Percentiles rank a stretch among this genome's conserved stretches.
Conservation (phyloP, 2,113 vertebrate genomes). For the Sturnus vulgaris region DNA sequence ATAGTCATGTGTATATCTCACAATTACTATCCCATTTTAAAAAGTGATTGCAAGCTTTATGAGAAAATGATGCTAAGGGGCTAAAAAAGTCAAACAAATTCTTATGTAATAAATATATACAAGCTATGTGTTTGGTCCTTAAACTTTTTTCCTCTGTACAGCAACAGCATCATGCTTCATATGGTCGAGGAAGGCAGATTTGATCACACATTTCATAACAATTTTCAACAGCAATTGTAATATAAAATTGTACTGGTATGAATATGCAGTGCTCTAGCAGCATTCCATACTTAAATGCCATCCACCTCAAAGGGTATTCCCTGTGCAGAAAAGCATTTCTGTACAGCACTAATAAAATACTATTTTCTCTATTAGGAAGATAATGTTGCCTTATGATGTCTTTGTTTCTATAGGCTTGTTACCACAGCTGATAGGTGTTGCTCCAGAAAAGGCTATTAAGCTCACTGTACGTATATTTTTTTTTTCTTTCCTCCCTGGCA, state of each 20-base stretch:
- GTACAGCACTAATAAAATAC: background rate
- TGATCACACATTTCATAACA: background rate
- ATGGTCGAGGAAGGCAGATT: background rate
- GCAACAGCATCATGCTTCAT: background rate
- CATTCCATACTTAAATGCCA: background rate
- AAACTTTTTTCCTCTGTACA: background rate
- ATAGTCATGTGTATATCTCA: background rate
- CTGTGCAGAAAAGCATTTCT: background rate
- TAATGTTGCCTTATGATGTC: conserved; percentile 55
- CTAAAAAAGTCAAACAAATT: background rate
- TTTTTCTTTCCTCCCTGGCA: background rate
- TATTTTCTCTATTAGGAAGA: conserved; percentile 25
- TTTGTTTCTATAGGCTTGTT: conserved; percentile 84
- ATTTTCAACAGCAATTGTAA: background rate
- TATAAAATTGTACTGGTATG: background rate
- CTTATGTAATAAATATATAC: background rate
- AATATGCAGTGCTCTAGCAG: background rate
- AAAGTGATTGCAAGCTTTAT: background rate
- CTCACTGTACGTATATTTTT: conserved; percentile 88
- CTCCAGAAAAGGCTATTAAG: conserved; percentile 98
- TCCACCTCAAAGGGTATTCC: background rate
- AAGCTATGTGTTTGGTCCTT: background rate
- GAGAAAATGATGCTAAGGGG: background rate
- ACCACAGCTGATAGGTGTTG: conserved; percentile 94
- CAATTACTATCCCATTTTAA: background rate